phyloP scores from a whole-genome alignment of 2,113 vertebrate species.

The Xiphias gladius region DNA sequence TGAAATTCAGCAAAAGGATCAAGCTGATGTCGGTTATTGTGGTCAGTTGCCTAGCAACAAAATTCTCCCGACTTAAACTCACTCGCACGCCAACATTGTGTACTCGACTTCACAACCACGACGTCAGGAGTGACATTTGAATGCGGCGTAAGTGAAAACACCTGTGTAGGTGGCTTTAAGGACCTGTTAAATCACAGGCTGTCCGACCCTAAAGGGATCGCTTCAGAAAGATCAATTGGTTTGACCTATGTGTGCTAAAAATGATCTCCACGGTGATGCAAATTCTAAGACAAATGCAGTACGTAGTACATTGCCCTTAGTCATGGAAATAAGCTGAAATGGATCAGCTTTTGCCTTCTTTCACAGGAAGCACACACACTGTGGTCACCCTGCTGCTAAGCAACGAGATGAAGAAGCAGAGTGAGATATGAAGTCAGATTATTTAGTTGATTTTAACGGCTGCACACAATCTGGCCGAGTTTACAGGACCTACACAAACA shows the following conservation, averaged over 20 bases:
- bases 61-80: not conserved
- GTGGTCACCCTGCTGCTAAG: slow-evolving; percentile 62
- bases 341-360: not conserved
- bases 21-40: not conserved
- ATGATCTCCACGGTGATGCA: not conserved
- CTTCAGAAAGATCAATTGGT: not conserved
- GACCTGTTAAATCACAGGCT: not conserved
- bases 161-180: not conserved
- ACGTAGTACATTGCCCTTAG: not conserved
- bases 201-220: not conserved
- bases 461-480: slow-evolving; percentile 30
- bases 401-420: slow-evolving; percentile 39
- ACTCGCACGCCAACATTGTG: not conserved
- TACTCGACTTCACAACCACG: not conserved
- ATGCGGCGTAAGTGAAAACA: not conserved
- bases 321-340: not conserved
- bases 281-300: not conserved
- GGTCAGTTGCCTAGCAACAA: slow-evolving; percentile 28
- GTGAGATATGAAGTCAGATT: slow-evolving; percentile 55
- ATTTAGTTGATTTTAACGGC: slow-evolving; percentile 15
- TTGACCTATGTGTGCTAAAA: not conserved
- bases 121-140: not conserved
- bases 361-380: slow-evolving; percentile 15
- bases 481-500: not conserved
- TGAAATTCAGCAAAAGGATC: not conserved